Evolutionary conservation across 2,113 vertebrate species (phyloP).

Genomic region (Cebidichthys violaceus): DNA sequence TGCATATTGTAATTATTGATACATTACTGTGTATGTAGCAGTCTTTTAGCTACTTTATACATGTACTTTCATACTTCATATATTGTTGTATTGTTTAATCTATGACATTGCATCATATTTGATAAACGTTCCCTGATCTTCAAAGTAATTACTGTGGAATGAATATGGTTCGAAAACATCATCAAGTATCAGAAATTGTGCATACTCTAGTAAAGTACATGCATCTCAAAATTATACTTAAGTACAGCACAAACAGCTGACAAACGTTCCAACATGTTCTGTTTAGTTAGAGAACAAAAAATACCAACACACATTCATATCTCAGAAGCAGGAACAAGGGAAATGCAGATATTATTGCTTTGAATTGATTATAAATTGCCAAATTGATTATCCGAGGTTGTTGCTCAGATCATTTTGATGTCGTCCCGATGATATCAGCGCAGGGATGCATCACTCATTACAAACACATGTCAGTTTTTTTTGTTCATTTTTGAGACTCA

Average conservation of each 20-base stretch:
- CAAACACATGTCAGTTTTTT: no score
- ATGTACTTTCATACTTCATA: background rate
- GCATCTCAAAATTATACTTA: background rate
- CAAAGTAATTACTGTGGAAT: background rate
- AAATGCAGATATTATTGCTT: no score
- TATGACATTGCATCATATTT: background rate
- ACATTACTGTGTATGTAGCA: background rate
- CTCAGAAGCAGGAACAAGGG: no score
- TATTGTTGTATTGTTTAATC: background rate
- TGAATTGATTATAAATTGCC: no score
- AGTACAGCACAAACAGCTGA: background rate
- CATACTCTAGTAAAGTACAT: background rate
- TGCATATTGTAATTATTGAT: background rate
- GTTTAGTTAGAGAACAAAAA: background rate
- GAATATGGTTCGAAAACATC: background rate
- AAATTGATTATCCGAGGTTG: no score
- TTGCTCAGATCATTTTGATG: no score
- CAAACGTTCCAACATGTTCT: background rate
- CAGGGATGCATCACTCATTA: no score
- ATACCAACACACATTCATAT: no score
- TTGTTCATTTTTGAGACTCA: no score
- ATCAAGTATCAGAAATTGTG: background rate
- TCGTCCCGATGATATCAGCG: no score
- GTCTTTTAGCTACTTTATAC: background rate
- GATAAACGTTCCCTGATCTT: background rate